These are phyloP conservation scores for Meiosimyza platycephala DNA, from an alignment of 2,888 invertebrate genomes.

Conservation along the genomic window DNA sequence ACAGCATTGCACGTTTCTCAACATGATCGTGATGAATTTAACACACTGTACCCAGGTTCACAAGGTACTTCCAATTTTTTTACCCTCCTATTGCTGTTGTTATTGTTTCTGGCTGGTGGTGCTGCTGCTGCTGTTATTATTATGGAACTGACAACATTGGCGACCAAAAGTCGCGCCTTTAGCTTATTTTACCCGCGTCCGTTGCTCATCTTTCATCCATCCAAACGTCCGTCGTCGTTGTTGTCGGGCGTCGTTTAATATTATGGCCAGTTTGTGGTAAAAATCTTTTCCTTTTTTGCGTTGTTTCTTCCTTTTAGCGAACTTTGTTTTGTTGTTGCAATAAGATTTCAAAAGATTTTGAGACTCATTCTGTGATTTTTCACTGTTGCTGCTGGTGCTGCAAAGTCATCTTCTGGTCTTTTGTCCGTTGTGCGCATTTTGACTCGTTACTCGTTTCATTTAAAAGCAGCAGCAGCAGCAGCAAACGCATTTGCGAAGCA, in stretches of 20 bases:
- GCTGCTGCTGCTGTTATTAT: constrained; percentile 23
- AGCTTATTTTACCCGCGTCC: constrained; percentile 28
- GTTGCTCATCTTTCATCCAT: constrained; percentile 40
- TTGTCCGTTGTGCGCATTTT: too few relatives aligned
- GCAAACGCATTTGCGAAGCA: too few relatives aligned
- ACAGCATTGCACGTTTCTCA: not conserved
- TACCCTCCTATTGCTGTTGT: constrained; percentile 12
- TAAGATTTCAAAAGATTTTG: constrained; percentile 40
- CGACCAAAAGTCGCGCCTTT: constrained; percentile 49
- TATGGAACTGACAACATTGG: constrained; percentile 46
- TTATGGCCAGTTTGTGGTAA: not conserved
- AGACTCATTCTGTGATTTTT: constrained; percentile 39
- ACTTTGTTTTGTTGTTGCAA: constrained; percentile 19
- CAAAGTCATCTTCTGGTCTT: not conserved
- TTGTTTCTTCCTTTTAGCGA: not conserved
- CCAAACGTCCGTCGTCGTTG: not conserved
- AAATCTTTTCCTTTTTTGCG: constrained; percentile 3
- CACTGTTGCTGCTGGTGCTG: constrained; percentile 4
- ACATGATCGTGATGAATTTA: constrained; percentile 37
- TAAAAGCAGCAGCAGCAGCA: too few relatives aligned
- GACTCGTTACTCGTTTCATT: too few relatives aligned
- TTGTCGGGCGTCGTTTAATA: not conserved
- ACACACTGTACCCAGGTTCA: constrained; percentile 23
- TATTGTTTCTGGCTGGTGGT: constrained; percentile 20
- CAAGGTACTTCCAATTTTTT: constrained; percentile 7